Conservation (phyloP, 1,140 invertebrate species). For the Chironomus striatipennis region DNA sequence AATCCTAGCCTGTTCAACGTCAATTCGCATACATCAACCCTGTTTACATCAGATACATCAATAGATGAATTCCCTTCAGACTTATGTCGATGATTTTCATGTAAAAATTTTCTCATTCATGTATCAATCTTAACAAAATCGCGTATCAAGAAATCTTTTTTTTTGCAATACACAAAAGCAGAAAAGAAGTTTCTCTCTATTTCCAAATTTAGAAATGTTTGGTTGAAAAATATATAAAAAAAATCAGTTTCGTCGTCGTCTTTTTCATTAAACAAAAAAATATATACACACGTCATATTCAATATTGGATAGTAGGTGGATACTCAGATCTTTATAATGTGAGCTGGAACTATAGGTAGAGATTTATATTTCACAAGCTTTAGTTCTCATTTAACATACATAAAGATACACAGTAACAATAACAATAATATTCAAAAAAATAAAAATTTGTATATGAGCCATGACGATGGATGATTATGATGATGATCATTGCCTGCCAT, state of each 20-base stretch:
- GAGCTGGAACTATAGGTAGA: conserved; percentile 1
- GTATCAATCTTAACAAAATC: background rate
- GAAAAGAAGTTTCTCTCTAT: conserved; percentile 15
- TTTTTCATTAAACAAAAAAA: conserved; percentile 15
- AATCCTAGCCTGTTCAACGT: too few relatives aligned
- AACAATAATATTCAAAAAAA: background rate
- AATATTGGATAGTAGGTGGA: background rate
- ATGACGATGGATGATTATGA: background rate
- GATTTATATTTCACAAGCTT: conserved; percentile 14
- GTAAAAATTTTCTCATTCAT: too few relatives aligned
- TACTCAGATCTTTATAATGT: background rate
- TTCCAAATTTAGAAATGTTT: conserved; percentile 24
- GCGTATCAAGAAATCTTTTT: background rate
- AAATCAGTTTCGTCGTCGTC: background rate
- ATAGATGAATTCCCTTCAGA: too few relatives aligned
- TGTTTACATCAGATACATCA: too few relatives aligned
- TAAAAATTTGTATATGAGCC: background rate
- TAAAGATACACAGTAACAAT: background rate
- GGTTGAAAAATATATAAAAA: background rate
- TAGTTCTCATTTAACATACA: conserved; percentile 1
- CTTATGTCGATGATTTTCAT: too few relatives aligned
- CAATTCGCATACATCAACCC: too few relatives aligned
- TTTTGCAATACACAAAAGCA: background rate
- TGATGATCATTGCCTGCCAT: conserved; percentile 6
- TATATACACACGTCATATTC: background rate